Evolutionary conservation across 2,888 invertebrate genomes (phyloP), one percentile per base, ranked within the genome.

Genomic region (Tyria jacobaeae): DNA sequence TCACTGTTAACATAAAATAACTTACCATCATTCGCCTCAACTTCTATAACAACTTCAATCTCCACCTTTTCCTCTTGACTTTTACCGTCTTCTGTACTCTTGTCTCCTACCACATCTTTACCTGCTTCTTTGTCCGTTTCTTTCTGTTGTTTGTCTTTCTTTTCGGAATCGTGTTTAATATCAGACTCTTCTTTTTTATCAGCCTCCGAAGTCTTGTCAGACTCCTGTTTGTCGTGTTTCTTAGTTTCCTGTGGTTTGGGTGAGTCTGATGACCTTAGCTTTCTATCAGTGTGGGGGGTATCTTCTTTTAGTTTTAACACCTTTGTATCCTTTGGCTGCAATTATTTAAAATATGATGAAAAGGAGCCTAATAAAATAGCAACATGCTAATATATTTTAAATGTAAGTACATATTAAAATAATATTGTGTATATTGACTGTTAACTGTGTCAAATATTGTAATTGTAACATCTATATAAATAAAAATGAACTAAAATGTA

Each of bases 281-380:
- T 89, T 10, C 92, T 85, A 55, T 90, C 91, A 0, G 89, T 86
- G 0, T 82, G 39, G 0, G 79, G 66, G 0, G 80, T 60, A 39
- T 87, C 89, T 0, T 92, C 92, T 63, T 89, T 89, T 51, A 91
- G 66, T 58, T 91, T 93, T 14, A 91, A 73, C 0, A 91, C 70
- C 76, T 92, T 92, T 1, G 84, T 80, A 35, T 89, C 90, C 71
- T 90, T 92, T 3, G 89, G 86, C 92, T 92, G 88, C 82, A 90
- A 67, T 37, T 34, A 48, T 31, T 49, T 27, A 27, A 27, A 1
- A 54, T 5, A 10, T n/a, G 6, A 3, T 35, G 14, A 51, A 51
- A 1, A 3, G 3, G 9, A 21, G 21, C n/a, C n/a, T n/a, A n/a
- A n/a, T n/a, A n/a, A n/a, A n/a, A n/a, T n/a, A n/a, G n/a, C n/a